Evolutionary conservation across 2,797 vertebrate species (phyloP).

Genomic region (Rhinichthys osculus): DNA sequence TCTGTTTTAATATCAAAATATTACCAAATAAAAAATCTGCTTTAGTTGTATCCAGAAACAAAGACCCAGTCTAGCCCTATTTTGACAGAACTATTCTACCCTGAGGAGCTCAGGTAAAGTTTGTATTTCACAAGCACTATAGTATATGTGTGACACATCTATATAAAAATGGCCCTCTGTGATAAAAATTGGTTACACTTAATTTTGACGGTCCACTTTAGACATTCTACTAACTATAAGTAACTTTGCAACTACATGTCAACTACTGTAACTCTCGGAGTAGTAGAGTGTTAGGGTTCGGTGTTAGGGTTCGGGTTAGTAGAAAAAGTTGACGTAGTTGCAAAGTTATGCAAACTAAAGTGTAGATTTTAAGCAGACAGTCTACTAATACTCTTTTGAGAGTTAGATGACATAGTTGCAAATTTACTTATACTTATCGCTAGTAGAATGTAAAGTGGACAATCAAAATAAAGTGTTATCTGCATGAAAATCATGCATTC

Average conservation of each 20-base stretch:
- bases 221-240: background rate
- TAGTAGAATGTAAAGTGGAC: background rate
- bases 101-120: background rate
- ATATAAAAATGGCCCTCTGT: background rate
- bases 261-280: background rate
- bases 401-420: background rate
- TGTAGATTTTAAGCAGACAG: background rate
- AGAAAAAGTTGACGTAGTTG: background rate
- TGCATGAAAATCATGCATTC: background rate
- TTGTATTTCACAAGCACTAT: background rate
- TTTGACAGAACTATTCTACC: background rate
- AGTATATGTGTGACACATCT: background rate
- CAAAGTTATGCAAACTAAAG: background rate
- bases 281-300: background rate
- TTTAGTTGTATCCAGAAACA: background rate
- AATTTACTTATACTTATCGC: background rate
- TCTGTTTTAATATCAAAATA: conserved; percentile 25
- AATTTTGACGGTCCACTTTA: background rate
- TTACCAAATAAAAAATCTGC: background rate
- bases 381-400: background rate
- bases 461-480: background rate
- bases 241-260: background rate
- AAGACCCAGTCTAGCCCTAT: background rate
- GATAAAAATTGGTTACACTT: background rate
- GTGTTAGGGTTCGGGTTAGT: background rate